Conservation (phyloP, 2,113 vertebrate genomes). For the Deroptyus accipitrinus region DNA sequence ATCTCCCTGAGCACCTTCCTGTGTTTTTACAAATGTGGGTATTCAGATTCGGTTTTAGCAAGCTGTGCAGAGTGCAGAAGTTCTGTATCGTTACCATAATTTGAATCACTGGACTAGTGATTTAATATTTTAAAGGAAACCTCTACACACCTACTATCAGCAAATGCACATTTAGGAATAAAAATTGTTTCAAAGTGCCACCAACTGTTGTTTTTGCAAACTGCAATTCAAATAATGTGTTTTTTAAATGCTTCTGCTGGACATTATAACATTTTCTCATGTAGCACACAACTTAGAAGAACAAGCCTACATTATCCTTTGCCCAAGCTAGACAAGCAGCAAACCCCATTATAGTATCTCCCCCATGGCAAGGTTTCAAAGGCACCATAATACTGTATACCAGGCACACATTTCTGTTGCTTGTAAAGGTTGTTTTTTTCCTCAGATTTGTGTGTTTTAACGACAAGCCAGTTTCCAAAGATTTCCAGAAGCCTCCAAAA, state of each 20-base stretch:
- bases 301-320: not conserved
- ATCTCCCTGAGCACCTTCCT: not conserved
- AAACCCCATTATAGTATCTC: not conserved
- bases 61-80: not conserved
- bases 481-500: not conserved
- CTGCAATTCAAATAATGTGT: conserved; percentile 61
- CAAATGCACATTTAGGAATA: conserved; percentile 38
- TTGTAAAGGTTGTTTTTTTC: not conserved
- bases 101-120: conserved; percentile 1
- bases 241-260: not conserved
- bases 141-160: conserved; percentile 33
- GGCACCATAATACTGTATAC: not conserved
- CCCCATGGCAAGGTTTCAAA: not conserved
- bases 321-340: not conserved
- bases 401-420: not conserved
- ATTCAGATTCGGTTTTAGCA: not conserved
- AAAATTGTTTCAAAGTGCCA: conserved; percentile 79
- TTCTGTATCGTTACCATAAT: not conserved
- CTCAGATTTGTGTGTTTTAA: not conserved
- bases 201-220: conserved; percentile 79
- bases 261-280: not conserved
- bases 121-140: conserved; percentile 32
- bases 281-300: not conserved
- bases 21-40: conserved; percentile 5
- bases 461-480: not conserved